Conservation (phyloP, 2,888 invertebrate species). For the Erebia palarica region DNA sequence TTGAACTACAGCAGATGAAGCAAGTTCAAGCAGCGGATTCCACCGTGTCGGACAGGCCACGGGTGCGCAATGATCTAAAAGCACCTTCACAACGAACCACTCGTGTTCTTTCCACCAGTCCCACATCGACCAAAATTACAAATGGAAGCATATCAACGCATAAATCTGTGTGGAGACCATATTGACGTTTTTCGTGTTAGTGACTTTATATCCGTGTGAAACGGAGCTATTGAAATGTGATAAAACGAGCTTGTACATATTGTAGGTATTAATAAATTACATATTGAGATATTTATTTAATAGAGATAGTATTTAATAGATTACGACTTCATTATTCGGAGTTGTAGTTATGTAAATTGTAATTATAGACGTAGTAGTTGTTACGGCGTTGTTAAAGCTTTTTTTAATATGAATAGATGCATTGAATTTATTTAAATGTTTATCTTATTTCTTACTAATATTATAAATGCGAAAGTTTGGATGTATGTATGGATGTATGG, state of each 20-base stretch:
- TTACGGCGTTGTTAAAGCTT: constrained; percentile 75
- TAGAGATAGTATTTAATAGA: constrained; percentile 62
- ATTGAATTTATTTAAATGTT: constrained; percentile 44
- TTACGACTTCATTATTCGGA: constrained; percentile 63
- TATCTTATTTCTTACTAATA: too few species aligned
- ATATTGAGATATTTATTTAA: constrained; percentile 52
- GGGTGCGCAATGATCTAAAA: constrained; percentile 81
- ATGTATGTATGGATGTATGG: too few species aligned
- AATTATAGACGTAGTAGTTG: constrained; percentile 50
- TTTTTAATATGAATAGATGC: constrained; percentile 48
- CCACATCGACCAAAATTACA: constrained; percentile 83
- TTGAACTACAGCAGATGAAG: constrained; percentile 80
- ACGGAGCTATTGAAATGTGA: constrained; percentile 73
- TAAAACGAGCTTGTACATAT: constrained; percentile 81
- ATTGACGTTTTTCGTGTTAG: constrained; percentile 74
- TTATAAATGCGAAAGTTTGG: too few species aligned
- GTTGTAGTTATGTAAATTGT: constrained; percentile 55
- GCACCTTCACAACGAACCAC: constrained; percentile 82
- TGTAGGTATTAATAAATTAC: constrained; percentile 44
- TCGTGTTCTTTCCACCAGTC: constrained; percentile 68
- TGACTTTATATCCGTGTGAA: constrained; percentile 48
- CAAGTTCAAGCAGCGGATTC: constrained; percentile 83
- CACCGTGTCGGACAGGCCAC: constrained; percentile 78
- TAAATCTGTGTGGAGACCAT: constrained; percentile 89
- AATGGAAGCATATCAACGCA: constrained; percentile 80